Conservation (phyloP, 2,113 vertebrate genomes). For the Cichladusa arquata region DNA sequence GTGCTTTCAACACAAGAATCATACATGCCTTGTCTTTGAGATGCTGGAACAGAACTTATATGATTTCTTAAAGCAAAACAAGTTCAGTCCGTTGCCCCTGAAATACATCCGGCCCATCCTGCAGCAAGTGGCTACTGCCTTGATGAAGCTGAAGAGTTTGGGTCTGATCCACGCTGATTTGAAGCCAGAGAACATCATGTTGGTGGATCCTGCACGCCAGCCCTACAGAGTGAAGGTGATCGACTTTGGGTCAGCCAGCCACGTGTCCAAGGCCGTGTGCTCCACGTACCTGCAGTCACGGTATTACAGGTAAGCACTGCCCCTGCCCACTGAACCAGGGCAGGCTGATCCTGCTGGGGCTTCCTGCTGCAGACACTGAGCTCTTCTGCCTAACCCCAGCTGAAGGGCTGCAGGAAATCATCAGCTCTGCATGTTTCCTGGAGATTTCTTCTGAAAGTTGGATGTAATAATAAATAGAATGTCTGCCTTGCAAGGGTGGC, state of each 20-base stretch:
- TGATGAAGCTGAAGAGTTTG: conserved; percentile 96
- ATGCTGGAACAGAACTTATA: conserved; percentile 99
- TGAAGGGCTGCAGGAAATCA: neutral
- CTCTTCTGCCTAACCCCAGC: neutral
- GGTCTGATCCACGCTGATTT: conserved; percentile 96
- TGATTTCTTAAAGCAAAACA: conserved; percentile 98
- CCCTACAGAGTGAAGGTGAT: conserved; percentile 97
- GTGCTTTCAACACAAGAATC: conserved; percentile 99
- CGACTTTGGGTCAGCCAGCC: conserved; percentile 96
- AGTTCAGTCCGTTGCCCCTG: conserved; percentile 94
- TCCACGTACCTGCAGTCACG: conserved; percentile 96
- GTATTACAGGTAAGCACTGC: conserved; percentile 88
- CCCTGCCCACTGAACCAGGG: fast-evolving
- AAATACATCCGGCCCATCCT: conserved; percentile 95
- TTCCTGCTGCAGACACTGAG: neutral
- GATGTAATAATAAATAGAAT: neutral
- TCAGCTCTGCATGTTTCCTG: neutral
- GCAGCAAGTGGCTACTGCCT: conserved; percentile 94
- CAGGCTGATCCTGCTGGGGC: neutral
- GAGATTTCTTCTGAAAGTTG: neutral
- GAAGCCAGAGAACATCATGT: conserved; percentile 98
- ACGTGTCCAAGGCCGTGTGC: conserved; percentile 96
- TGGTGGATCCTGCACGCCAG: conserved; percentile 92
- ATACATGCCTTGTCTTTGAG: conserved; percentile 98
- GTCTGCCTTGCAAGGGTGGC: neutral